Evolutionary conservation across 2,797 vertebrate genomes (phyloP).

Genomic region (Cottoperca gobio): DNA sequence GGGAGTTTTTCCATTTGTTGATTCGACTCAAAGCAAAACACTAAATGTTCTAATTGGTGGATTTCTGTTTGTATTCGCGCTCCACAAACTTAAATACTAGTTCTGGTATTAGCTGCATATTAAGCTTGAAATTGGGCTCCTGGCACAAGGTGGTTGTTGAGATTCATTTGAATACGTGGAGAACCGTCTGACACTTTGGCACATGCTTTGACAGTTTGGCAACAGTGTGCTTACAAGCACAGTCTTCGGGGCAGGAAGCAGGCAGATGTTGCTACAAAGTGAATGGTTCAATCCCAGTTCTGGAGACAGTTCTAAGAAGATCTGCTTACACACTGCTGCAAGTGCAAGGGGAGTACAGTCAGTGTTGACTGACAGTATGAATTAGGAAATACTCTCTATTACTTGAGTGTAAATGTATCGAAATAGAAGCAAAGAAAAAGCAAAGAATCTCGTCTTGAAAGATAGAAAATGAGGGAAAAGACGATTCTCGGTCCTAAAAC

Average conservation of each 20-base stretch:
- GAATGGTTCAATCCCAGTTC: conserved; percentile 53
- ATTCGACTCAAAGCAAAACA: not conserved
- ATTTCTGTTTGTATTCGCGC: not conserved
- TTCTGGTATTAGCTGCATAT: conserved; percentile 16
- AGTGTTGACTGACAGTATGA: not conserved
- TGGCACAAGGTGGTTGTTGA: conserved; percentile 32
- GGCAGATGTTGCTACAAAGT: conserved; percentile 60
- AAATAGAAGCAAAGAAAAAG: not conserved
- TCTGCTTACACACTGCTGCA: conserved; percentile 16
- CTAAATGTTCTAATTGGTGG: not conserved
- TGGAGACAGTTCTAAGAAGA: conserved; percentile 34
- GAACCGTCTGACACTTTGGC: conserved; percentile 60
- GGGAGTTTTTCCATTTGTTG: not conserved
- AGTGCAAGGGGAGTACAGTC: conserved; percentile 5
- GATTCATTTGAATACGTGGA: conserved; percentile 31
- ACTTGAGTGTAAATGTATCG: no score
- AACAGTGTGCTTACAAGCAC: conserved; percentile 32
- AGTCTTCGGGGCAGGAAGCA: conserved; percentile 27
- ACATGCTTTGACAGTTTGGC: conserved; percentile 58
- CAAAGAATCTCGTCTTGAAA: no score
- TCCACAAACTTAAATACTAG: not conserved
- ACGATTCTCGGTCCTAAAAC: not conserved
- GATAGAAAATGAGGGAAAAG: not conserved
- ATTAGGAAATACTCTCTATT: not conserved
- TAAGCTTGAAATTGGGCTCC: conserved; percentile 27